phyloP scores from a whole-genome alignment of 2,888 invertebrate species.

The Muschampia plurimacula region DNA sequence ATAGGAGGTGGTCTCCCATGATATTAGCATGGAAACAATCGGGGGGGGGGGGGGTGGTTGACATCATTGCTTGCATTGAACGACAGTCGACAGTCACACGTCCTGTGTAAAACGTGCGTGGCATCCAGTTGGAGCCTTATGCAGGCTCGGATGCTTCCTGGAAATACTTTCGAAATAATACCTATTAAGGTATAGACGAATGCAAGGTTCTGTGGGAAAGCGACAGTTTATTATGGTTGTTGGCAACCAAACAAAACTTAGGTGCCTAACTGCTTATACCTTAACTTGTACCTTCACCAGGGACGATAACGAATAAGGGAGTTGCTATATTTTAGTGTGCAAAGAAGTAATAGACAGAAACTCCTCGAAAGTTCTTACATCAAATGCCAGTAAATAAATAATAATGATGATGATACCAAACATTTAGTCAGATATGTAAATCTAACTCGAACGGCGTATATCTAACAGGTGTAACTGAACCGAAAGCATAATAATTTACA shows the following conservation, averaged over 20 bases:
- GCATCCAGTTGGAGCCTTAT: constrained; percentile 53
- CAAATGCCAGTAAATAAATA: not conserved
- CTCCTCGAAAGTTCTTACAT: no score
- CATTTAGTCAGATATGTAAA: not conserved
- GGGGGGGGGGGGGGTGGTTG: constrained; percentile 64
- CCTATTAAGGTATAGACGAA: not conserved
- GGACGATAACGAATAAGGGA: no score
- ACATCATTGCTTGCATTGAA: constrained; percentile 63
- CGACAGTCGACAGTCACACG: constrained; percentile 66
- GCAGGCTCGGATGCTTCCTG: constrained; percentile 54
- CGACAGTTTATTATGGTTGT: not conserved
- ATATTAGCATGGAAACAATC: constrained; percentile 73
- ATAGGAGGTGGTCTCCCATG: constrained; percentile 61
- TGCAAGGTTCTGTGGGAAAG: constrained; percentile 20
- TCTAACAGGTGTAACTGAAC: not conserved
- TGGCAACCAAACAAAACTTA: no score
- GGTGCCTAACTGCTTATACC: no score
- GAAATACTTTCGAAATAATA: constrained; percentile 49
- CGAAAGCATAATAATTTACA: not conserved
- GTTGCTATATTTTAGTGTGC: no score
- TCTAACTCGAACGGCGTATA: not conserved
- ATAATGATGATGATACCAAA: not conserved
- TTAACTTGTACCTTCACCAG: no score
- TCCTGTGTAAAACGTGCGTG: constrained; percentile 69
- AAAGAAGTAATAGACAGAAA: no score